Base-by-base conservation (phyloP, 2,797 vertebrate genomes). In the Myiotriccus ornatus region DNA sequence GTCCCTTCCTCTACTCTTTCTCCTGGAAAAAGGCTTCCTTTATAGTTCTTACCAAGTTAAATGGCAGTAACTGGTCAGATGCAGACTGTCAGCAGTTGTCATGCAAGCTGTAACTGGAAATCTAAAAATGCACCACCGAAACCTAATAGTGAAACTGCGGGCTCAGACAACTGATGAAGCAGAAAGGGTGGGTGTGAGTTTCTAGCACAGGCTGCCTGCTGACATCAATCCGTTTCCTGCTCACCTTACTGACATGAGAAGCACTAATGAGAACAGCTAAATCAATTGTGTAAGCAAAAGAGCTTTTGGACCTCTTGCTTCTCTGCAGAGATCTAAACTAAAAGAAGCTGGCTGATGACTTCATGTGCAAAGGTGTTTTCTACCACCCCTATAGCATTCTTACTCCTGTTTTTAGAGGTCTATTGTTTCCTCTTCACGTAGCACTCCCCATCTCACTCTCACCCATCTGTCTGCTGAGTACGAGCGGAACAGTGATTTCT, bases 51-150 rank as follows among this genome's bases (percentile, higher is more conserved):
- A 83, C 69, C 52, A 76, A 84, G 77, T 78, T 50, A 95, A 89
- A 77, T 79, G 78, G 95, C 89, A 95, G 89, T 94, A 96, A 93
- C 69, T 80, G 88, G 91, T 91, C 94, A 97, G 92, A 90, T 77
- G 76, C 39, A 73, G 67, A 81, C 69, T 32, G 32, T 64, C 10
- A 4, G 89, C 8, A 8, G 85, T 32, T 83, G 67, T 86, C 89
- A 94, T 95, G 97, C 95, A 97, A 96, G 92, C 89, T 96, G 96
- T 97, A 94, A 98, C 97, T 97, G 97, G 97, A 98, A 97, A 97
- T 96, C 94, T 95, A 97, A 96, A 92, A 95, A 94, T 35, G 59
- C 94, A 94, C 92, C 73, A 92, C 82, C 95, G 97, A 95, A 89
- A 83, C 83, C 90, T 98, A 96, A 97, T 96, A 98, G 89, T 87